phyloP scores from a whole-genome alignment of 2,113 vertebrate genomes.

The Bagarius yarrelli region DNA sequence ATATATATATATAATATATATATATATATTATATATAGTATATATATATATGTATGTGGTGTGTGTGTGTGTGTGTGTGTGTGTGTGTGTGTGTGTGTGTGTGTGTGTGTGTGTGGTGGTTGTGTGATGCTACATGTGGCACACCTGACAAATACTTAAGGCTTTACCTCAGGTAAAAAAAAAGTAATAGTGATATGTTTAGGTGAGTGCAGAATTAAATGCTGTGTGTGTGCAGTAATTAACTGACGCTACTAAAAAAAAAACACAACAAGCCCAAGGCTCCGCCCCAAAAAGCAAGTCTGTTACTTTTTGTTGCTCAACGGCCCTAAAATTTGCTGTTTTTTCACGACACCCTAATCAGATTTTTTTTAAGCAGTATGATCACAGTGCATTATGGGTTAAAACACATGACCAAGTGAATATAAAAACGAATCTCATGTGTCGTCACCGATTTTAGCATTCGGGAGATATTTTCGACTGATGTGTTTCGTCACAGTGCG shows the following conservation, averaged over 20 bases:
- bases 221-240: background rate
- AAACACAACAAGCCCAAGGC: background rate
- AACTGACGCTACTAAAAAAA: background rate
- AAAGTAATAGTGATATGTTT: conserved; percentile 31
- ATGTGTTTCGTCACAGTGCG: conserved; percentile 4
- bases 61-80: background rate
- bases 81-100: background rate
- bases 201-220: background rate
- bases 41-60: too few species aligned
- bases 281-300: background rate
- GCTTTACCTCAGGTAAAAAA: conserved; percentile 6
- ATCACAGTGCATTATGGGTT: conserved; percentile 14
- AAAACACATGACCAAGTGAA: background rate
- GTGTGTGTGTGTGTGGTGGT: background rate
- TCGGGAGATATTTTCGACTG: background rate
- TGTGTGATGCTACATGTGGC: conserved; percentile 22
- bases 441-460: background rate
- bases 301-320: background rate
- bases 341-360: background rate
- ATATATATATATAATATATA: too few species aligned
- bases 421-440: background rate
- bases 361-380: background rate
- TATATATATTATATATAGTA: too few species aligned
- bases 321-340: too few species aligned
- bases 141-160: conserved; percentile 7